Evolutionary conservation across 2,888 invertebrate genomes (phyloP).

Genomic region (Caenorhabditis sulstoni): DNA sequence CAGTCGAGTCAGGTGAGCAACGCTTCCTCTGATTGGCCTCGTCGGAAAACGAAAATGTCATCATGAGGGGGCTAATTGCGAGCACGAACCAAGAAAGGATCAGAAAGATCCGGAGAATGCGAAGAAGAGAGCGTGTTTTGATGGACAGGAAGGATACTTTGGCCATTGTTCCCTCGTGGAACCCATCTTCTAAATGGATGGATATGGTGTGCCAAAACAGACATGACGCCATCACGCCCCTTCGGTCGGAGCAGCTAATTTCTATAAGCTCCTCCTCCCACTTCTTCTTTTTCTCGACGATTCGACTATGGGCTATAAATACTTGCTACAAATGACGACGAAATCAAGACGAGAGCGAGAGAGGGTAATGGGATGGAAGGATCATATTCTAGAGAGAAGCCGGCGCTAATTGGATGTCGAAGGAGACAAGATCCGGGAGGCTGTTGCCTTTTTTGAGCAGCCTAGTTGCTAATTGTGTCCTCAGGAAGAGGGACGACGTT

Average conservation of each 20-base stretch:
- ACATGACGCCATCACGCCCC: slow-evolving; percentile 16
- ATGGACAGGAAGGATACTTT: too few species aligned
- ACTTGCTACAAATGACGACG: not conserved
- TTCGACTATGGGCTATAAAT: slow-evolving; percentile 16
- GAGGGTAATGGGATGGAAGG: not conserved
- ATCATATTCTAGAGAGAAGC: too few species aligned
- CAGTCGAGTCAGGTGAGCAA: not conserved
- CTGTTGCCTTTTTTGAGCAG: slow-evolving; percentile 7
- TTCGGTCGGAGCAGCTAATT: slow-evolving; percentile 17
- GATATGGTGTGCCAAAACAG: slow-evolving; percentile 1
- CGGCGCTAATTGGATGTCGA: too few species aligned
- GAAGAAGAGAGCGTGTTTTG: too few species aligned
- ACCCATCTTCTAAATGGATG: slow-evolving; percentile 1
- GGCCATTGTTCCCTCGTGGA: too few species aligned
- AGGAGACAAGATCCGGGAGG: slow-evolving; percentile 4
- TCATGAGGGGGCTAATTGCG: too few species aligned
- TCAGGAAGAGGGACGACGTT: not conserved
- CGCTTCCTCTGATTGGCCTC: not conserved
- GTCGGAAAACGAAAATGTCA: not conserved
- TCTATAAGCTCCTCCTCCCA: slow-evolving; percentile 17
- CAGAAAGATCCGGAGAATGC: not conserved
- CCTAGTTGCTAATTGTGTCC: slow-evolving; percentile 27
- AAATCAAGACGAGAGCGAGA: not conserved
- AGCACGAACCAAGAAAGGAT: not conserved
- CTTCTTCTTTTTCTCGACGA: not conserved